These are phyloP conservation scores for Pterocles orientalis DNA, from an alignment of 2,113 vertebrate species.

Conservation along the genomic window DNA sequence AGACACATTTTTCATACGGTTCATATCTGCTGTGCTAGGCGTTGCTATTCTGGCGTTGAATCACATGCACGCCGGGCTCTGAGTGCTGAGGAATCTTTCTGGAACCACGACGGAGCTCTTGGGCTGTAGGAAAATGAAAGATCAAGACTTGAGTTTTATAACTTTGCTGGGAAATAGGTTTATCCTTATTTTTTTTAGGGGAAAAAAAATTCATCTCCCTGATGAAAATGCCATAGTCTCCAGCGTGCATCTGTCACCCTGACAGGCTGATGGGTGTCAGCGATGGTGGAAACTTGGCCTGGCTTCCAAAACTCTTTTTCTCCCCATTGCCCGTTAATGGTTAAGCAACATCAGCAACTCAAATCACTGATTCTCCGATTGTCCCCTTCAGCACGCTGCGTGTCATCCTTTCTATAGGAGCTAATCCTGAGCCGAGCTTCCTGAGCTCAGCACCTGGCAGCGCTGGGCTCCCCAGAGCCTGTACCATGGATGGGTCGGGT, in stretches of 20 bases:
- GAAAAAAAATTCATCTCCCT: not conserved
- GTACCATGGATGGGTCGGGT: not conserved
- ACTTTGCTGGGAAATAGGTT: not conserved
- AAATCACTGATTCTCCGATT: not conserved
- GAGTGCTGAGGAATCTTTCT: not conserved
- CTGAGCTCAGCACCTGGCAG: not conserved
- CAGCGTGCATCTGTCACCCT: not conserved
- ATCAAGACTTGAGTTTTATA: not conserved
- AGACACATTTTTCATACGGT: not conserved
- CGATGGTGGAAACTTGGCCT: not conserved
- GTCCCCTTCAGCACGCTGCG: not conserved
- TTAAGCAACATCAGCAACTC: not conserved
- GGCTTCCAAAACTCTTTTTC: not conserved
- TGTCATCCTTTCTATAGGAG: not conserved
- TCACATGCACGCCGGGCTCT: not conserved
- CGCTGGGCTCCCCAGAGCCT: accelerated
- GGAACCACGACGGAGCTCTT: not conserved
- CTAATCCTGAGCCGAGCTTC: not conserved
- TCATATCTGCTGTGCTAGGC: not conserved
- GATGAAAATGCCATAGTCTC: not conserved
- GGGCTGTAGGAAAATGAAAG: not conserved
- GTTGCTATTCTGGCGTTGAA: not conserved
- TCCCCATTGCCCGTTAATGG: not conserved
- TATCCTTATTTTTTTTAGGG: not conserved
- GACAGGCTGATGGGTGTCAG: not conserved